These are phyloP conservation scores for Crotalus tigris DNA, from an alignment of 2,113 vertebrate species.

Conservation along the genomic window DNA sequence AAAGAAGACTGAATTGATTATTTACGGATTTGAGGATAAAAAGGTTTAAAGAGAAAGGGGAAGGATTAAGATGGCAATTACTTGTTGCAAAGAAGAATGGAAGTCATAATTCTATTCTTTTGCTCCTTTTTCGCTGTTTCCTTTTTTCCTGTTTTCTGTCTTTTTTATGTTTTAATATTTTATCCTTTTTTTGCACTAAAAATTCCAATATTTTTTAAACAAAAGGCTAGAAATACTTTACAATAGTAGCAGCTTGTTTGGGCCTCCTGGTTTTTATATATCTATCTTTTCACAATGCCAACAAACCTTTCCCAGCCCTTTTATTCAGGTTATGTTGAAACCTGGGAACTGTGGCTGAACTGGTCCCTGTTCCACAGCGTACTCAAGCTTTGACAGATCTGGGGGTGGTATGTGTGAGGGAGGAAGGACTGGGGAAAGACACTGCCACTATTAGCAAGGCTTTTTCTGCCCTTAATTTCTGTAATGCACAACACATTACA, in stretches of 20 bases:
- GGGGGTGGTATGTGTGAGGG: neutral
- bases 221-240: neutral
- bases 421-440: neutral
- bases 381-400: neutral
- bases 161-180: neutral
- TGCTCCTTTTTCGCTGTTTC: neutral
- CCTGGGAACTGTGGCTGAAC: neutral
- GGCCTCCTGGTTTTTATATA: neutral
- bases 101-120: neutral
- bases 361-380: neutral
- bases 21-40: neutral
- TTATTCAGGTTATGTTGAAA: neutral
- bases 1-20: neutral
- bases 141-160: neutral
- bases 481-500: neutral
- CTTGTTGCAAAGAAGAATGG: neutral
- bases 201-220: neutral
- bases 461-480: neutral
- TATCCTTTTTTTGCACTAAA: neutral
- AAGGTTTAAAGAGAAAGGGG: neutral
- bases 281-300: neutral
- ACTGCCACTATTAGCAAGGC: neutral
- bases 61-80: neutral
- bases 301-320: neutral
- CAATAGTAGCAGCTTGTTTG: neutral